Percentiles rank a stretch among this genome's conserved stretches.
These are phyloP conservation scores for Scrobipalpa costella DNA, from an alignment of 2,888 invertebrate genomes.

Conservation along the genomic window DNA sequence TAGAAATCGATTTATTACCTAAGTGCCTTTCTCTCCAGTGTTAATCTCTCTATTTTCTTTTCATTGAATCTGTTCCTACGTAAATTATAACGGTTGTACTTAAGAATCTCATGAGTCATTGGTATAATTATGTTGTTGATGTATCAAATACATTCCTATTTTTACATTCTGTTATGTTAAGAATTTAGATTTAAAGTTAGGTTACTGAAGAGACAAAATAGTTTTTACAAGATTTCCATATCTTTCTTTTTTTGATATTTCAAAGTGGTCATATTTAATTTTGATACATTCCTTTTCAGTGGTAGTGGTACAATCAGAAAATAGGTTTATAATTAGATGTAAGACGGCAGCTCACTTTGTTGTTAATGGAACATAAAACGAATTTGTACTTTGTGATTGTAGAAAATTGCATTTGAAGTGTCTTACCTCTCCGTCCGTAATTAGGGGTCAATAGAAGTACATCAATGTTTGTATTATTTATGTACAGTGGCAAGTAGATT, in stretches of 20 bases:
- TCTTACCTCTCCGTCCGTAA: constrained; percentile 17
- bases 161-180: constrained; percentile 27
- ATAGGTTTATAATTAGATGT: constrained; percentile 2
- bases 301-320: constrained; percentile 2
- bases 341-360: constrained; percentile 9
- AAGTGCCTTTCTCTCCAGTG: constrained; percentile 40
- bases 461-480: constrained; percentile 4
- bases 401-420: not conserved
- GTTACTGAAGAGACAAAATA: not conserved
- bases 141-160: constrained; percentile 58
- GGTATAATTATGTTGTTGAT: constrained; percentile 44
- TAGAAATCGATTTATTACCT: not conserved
- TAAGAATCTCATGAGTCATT: constrained; percentile 27
- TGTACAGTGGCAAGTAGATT: too few species aligned
- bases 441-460: not conserved
- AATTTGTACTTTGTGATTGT: constrained; percentile 18
- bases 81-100: constrained; percentile 20
- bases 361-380: not conserved
- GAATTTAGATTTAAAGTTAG: constrained; percentile 28
- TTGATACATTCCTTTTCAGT: constrained; percentile 10
- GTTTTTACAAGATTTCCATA: not conserved
- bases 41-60: constrained; percentile 33
- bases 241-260: not conserved
- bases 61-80: constrained; percentile 21
- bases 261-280: not conserved